These are phyloP conservation scores for Xenopus petersii DNA, from an alignment of 2,797 vertebrate species.

Conservation along the genomic window DNA sequence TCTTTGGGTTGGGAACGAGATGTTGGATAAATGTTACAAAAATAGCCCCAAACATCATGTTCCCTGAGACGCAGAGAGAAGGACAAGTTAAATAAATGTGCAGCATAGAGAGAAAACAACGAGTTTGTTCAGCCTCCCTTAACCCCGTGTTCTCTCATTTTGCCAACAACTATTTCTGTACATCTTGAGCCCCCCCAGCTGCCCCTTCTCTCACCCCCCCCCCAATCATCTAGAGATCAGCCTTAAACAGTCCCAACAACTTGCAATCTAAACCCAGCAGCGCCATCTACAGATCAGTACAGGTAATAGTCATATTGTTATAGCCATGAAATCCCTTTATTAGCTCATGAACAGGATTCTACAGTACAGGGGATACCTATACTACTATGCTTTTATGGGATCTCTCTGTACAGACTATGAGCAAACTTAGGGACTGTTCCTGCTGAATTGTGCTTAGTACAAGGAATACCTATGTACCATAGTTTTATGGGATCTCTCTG, in stretches of 20 bases:
- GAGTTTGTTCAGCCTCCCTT: background rate
- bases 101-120: slow-evolving; percentile 4
- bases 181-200: background rate
- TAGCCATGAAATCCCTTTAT: too few species aligned
- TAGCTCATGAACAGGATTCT: too few species aligned
- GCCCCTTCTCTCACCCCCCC: too few species aligned
- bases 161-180: slow-evolving; percentile 5
- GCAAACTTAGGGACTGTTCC: too few species aligned
- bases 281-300: background rate
- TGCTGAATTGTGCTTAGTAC: too few species aligned
- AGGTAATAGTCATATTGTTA: too few species aligned
- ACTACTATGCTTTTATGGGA: too few species aligned
- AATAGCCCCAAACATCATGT: slow-evolving; percentile 16
- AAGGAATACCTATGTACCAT: too few species aligned
- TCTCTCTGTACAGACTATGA: too few species aligned
- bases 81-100: background rate
- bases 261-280: background rate
- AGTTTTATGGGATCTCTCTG: too few species aligned
- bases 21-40: slow-evolving; percentile 11
- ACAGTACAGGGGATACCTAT: too few species aligned
- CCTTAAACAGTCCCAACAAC: background rate
- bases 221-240: background rate
- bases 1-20: too few species aligned
- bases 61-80: background rate
- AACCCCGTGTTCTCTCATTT: background rate